Evolutionary conservation across 1,140 invertebrate genomes (phyloP), one percentile per base, ranked within the genome.

Genomic region (Vanessa atalanta): DNA sequence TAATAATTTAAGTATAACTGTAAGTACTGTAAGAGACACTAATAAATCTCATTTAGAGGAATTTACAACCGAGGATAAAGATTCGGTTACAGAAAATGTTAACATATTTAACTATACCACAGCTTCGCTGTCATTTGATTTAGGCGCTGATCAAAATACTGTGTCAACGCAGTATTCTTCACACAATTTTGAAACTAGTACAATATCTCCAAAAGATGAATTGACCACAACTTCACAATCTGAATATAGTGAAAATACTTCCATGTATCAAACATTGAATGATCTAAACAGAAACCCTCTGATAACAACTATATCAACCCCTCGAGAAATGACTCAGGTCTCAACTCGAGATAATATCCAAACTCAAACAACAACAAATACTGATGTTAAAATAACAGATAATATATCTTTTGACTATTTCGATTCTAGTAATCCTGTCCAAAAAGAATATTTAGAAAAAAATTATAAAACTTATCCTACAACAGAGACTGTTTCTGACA

Each of bases 351-450:
- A 55, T 16, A 20, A 55, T n/a, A 20, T 55, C 2, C n/a, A 55
- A 55, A 61, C 16, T 61, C 13, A 61, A 61, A 61, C n/a, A n/a
- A 37, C 57, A 37, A 61, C 13, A 37, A 61, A 14, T 61, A 61
- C 4, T 61, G 5, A 37, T 61, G 15, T 61, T 37, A 37, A 61
- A 61, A 61, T 61, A 15, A 31, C 57, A 31, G 3, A 26, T 0
- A 14, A 61, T 61, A 37, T 7, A 37, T 14, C 26, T 31, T 15
- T 12, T 15, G 15, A 37, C 15, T 31, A 37, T 37, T 23, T 60
- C 12, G 23, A 26, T 60, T 26, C 12, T 60, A 37, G 26, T 6
- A 60, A 3, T 31, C 26, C 26, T 60, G 2, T 16, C 57, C 13
- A 6, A 37, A 60, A 31, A 31, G 26, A 31, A 31, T 43, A 43